Evolutionary conservation across 2,888 invertebrate species (phyloP).

Genomic region (Tachina grossa): DNA sequence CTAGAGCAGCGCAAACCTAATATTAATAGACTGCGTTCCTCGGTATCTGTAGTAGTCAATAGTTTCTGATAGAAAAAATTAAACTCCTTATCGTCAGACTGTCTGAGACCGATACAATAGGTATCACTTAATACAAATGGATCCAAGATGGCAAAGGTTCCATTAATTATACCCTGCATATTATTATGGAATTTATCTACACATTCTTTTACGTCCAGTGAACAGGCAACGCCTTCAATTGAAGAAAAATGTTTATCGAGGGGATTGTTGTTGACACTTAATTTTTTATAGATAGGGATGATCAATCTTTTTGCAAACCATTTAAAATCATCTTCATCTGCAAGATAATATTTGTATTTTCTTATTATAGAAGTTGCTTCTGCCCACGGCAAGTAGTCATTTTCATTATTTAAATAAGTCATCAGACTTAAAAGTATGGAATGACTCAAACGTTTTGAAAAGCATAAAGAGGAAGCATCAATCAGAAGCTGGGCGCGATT

Average conservation of each 20-base stretch:
- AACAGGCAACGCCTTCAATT: constrained; percentile 79
- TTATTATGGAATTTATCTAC: constrained; percentile 77
- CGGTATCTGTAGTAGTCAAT: constrained; percentile 83
- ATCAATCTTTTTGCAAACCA: constrained; percentile 76
- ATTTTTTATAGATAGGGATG: constrained; percentile 75
- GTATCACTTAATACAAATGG: constrained; percentile 78
- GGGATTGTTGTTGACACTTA: constrained; percentile 77
- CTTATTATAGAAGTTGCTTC: constrained; percentile 75
- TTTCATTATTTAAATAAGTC: constrained; percentile 78
- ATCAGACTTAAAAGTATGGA: constrained; percentile 75
- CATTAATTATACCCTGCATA: constrained; percentile 74
- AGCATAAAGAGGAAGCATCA: constrained; percentile 85
- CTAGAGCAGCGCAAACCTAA: constrained; percentile 87
- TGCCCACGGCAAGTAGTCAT: constrained; percentile 80
- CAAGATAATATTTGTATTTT: constrained; percentile 76
- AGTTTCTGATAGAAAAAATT: constrained; percentile 86
- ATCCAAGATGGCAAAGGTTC: constrained; percentile 74
- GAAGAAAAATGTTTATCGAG: constrained; percentile 79
- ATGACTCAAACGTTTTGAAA: constrained; percentile 74
- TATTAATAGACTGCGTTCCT: constrained; percentile 85
- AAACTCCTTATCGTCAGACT: constrained; percentile 84
- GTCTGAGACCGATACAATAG: constrained; percentile 81
- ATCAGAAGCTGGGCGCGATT: constrained; percentile 94
- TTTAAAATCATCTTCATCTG: constrained; percentile 75
- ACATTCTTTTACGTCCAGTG: constrained; percentile 77